phyloP scores from a whole-genome alignment of 2,797 vertebrate species.

The Antennarius maculatus region DNA sequence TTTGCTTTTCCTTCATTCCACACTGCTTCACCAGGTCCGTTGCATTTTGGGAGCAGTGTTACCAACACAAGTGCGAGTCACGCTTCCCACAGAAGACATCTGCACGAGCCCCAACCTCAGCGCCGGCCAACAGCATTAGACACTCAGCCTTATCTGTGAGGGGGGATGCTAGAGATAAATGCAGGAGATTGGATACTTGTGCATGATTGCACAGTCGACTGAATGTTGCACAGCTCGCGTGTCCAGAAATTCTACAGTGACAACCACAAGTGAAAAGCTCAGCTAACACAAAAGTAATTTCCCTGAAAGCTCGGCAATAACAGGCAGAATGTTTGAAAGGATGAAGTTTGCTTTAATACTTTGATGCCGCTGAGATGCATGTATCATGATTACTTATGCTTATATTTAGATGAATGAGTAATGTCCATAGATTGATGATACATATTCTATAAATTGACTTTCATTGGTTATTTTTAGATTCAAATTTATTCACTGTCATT shows the following conservation, averaged over 20 bases:
- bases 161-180: conserved; percentile 13
- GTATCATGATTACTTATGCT: neutral
- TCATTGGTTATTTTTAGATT: conserved; percentile 1
- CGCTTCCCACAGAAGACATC: conserved; percentile 9
- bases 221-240: conserved; percentile 22
- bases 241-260: conserved; percentile 14
- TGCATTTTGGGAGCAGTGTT: conserved; percentile 1
- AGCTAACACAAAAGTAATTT: conserved; percentile 2
- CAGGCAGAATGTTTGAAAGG: neutral
- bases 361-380: neutral
- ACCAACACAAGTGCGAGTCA: conserved; percentile 15
- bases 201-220: conserved; percentile 35
- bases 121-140: conserved; percentile 26
- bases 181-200: conserved; percentile 38
- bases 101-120: conserved; percentile 10
- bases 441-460: neutral
- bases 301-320: neutral
- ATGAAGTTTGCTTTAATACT: neutral
- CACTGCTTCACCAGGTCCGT: conserved; percentile 4
- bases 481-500: neutral
- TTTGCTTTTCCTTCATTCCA: conserved; percentile 2
- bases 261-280: conserved; percentile 3
- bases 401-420: neutral
- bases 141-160: conserved; percentile 9
- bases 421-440: neutral